Conservation (phyloP, 2,888 invertebrate species). For the Neuroscelio doddi region DNA sequence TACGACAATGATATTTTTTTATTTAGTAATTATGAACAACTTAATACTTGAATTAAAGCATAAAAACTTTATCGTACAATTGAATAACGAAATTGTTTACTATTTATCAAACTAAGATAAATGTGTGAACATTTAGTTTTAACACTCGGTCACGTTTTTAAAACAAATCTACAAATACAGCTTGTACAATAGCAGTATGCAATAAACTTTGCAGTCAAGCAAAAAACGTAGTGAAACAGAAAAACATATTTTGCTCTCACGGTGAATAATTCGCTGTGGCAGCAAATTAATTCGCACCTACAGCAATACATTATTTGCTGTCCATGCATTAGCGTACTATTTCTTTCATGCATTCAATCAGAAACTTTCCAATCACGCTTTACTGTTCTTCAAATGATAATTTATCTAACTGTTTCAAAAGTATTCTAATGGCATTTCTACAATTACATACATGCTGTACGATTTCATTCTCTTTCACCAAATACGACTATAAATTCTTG, state of each 20-base stretch:
- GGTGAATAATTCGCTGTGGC: background rate
- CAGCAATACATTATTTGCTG: background rate
- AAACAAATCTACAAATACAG: too few relatives aligned
- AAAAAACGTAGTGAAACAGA: background rate
- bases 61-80: too few relatives aligned
- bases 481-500: too few relatives aligned
- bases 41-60: too few relatives aligned
- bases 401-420: background rate
- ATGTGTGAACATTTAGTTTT: too few relatives aligned
- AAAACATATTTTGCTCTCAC: background rate
- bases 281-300: background rate
- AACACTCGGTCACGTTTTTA: too few relatives aligned
- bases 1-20: too few relatives aligned
- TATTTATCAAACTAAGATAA: too few relatives aligned
- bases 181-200: too few relatives aligned
- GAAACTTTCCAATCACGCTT: constrained; percentile 5
- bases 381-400: background rate
- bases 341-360: constrained; percentile 1
- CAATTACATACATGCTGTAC: background rate
- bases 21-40: too few relatives aligned
- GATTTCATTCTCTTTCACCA: background rate
- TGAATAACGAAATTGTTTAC: too few relatives aligned
- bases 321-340: background rate
- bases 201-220: background rate
- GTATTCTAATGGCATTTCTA: background rate